Conservation (phyloP, 1,140 invertebrate genomes). For the Cepaea nemoralis region DNA sequence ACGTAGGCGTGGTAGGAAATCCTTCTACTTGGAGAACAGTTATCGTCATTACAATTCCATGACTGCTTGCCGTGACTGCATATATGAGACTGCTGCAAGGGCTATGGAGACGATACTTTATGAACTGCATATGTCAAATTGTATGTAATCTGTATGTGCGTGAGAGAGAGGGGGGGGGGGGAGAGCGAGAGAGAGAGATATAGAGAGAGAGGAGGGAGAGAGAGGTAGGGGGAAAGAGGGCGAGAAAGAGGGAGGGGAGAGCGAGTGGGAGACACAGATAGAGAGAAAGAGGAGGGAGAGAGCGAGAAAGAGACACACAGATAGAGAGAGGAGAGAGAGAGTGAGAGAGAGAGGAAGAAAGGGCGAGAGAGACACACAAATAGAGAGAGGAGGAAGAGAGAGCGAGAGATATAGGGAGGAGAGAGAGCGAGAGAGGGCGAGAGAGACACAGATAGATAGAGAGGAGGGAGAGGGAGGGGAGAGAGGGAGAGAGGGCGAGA, state of each 20-base stretch:
- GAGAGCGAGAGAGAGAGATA: too few species aligned
- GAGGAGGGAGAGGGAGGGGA: not conserved
- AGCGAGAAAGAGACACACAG: not conserved
- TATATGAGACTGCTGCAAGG: too few species aligned
- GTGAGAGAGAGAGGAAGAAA: not conserved
- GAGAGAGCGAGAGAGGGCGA: not conserved
- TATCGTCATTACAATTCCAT: too few species aligned
- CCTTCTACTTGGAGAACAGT: too few species aligned
- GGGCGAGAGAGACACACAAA: not conserved
- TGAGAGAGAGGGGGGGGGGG: too few species aligned
- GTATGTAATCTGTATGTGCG: too few species aligned
- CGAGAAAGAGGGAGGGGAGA: not conserved
- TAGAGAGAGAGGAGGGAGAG: not conserved
- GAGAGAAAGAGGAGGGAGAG: constrained; percentile 7
- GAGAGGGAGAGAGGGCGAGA: too few species aligned
- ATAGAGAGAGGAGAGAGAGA: not conserved
- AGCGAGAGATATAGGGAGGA: too few species aligned
- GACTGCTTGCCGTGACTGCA: too few species aligned
- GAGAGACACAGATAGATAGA: not conserved
- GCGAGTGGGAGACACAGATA: not conserved
- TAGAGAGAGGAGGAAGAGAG: not conserved
- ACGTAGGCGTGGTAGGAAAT: too few species aligned
- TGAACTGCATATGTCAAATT: too few species aligned
- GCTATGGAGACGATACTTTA: too few species aligned
- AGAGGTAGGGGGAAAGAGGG: not conserved